Base-by-base conservation (phyloP, 2,888 invertebrate species). In the Reticulitermes lucifugus region DNA sequence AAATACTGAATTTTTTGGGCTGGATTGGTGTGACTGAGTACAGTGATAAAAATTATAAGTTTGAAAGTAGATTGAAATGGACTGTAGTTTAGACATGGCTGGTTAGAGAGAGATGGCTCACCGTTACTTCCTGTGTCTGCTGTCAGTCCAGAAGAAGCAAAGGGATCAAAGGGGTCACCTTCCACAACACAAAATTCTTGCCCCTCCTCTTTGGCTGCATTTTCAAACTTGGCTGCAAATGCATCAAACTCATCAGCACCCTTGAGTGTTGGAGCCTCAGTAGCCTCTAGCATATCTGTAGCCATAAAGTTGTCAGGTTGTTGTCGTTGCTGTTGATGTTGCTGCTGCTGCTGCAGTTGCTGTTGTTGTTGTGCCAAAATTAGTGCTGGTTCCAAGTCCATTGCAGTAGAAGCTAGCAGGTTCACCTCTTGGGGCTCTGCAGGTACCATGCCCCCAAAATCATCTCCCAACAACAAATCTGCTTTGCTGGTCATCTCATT, bases 181-280 rank as follows among this genome's bases (percentile, higher is more conserved):
- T 83, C 82, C 22, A 84, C 77, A 14, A 84, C 83, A 89, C 12
- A 88, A 87, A 85, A 88, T 60, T 73, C 79, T n/a, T 79, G 84
- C 12, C 43, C 43, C 22, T 86, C 86, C 25, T 85, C 86, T 59
- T 85, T 88, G 22, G 88, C 89, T 41, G 94, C 95, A 65, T 94
- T 95, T 88, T 97, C 97, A 89, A 98, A 98, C 90, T 97, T 97
- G 2, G 96, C 96, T 5, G 97, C 95, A 89, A 98, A 98, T 0
- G 96, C 97, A 90, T 98, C 98, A 88, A 98, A 98, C 46, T 94
- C 94, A 88, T 95, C 95, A 0, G 92, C 86, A 10, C 9, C 18
- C 29, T 55, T 43, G n/a, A 59, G 43, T 18, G 60, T 25, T 29
- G 77, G 65, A 7, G 65, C 85, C 41, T 82, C 79, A 3, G 70